Evolutionary conservation across 2,888 invertebrate genomes (phyloP).

Genomic region (Zelleria hepariella): DNA sequence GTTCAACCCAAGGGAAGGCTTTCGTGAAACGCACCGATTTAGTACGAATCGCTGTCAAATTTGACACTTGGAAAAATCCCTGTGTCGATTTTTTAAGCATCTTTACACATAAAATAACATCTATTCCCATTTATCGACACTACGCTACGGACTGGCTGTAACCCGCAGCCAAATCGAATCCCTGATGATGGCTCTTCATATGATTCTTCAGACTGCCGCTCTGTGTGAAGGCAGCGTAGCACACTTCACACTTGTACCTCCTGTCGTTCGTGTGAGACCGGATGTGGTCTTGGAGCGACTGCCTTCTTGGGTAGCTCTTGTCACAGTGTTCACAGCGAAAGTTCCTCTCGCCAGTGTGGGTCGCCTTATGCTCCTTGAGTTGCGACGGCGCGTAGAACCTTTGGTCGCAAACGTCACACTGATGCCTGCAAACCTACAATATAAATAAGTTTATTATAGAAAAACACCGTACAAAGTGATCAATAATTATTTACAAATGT

Average conservation of each 20-base stretch:
- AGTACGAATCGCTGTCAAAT: too few species aligned
- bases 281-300: constrained; percentile 4
- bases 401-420: constrained; percentile 67
- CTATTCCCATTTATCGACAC: too few species aligned
- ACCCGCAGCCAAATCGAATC: constrained; percentile 31
- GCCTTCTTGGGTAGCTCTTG: constrained; percentile 44
- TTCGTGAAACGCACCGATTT: too few species aligned
- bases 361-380: constrained; percentile 54
- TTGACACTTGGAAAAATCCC: too few species aligned
- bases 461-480: too few species aligned
- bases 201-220: constrained; percentile 71
- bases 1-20: too few species aligned
- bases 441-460: too few species aligned
- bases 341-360: constrained; percentile 58
- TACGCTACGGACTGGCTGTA: neutral
- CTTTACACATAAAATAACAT: too few species aligned
- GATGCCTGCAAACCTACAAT: constrained; percentile 48
- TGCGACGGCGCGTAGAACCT: constrained; percentile 60
- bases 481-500: too few species aligned
- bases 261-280: constrained; percentile 43
- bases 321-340: constrained; percentile 54
- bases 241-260: constrained; percentile 66
- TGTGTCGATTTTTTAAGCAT: too few species aligned
- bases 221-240: constrained; percentile 68
- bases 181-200: constrained; percentile 67